A percentile compares a stretch with the other conserved stretches of the same genome.
phyloP scores from a whole-genome alignment of 2,113 vertebrate genomes.

The Megaceryle torquata region DNA sequence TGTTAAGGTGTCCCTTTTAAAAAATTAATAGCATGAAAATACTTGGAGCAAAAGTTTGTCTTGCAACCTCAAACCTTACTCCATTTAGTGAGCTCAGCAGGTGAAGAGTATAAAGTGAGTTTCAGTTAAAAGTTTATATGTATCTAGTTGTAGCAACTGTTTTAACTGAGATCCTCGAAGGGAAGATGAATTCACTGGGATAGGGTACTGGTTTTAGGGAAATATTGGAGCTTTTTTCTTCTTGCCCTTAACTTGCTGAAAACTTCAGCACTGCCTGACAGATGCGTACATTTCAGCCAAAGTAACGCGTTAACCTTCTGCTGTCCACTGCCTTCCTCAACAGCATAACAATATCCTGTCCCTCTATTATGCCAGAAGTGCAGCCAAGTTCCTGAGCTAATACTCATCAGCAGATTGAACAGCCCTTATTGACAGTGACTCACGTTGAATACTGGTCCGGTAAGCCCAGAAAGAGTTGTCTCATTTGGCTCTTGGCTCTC shows the following conservation, averaged over 20 bases:
- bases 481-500: background rate
- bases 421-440: background rate
- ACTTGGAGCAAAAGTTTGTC: background rate
- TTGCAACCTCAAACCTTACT: background rate
- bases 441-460: background rate
- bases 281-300: background rate
- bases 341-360: rapidly evolving
- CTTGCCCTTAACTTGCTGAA: background rate
- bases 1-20: background rate
- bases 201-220: background rate
- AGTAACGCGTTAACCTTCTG: background rate
- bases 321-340: background rate
- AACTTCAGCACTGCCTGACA: background rate
- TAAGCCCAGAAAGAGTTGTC: background rate
- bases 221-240: background rate
- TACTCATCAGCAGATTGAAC: background rate
- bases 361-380: background rate
- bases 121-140: background rate
- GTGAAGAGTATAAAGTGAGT: background rate
- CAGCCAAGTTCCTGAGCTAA: background rate
- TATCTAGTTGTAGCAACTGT: background rate
- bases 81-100: background rate
- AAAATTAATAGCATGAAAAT: background rate
- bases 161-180: background rate
- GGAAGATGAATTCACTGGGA: background rate